Conservation (phyloP, 2,113 vertebrate species). For the Neogale vison region DNA sequence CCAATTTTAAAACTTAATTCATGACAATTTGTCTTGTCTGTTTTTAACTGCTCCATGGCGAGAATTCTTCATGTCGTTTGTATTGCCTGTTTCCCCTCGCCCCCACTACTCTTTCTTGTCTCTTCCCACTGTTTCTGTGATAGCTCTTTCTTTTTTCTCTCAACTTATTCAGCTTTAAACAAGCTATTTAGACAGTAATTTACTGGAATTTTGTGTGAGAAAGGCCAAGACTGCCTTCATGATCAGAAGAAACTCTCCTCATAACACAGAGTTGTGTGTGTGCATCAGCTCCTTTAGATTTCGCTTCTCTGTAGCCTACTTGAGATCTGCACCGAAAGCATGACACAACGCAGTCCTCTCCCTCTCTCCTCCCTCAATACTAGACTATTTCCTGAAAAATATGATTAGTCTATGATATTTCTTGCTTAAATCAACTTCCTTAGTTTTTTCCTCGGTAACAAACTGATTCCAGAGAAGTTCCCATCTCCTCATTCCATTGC, state of each 20-base stretch:
- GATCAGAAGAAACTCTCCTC: neutral
- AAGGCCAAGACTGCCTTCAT: neutral
- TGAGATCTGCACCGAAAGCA: neutral
- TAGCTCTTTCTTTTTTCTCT: neutral
- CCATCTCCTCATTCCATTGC: neutral
- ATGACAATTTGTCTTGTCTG: neutral
- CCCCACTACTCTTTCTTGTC: neutral
- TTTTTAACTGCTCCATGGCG: neutral
- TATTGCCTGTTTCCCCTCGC: neutral
- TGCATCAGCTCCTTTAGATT: neutral
- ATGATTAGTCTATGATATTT: slow-evolving; percentile 49
- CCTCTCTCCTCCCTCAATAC: neutral
- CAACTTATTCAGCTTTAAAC: neutral
- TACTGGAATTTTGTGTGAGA: neutral
- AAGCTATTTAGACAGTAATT: neutral
- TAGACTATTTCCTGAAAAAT: slow-evolving; percentile 64
- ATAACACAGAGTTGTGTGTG: no score
- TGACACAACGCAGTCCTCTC: neutral
- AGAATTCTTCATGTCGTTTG: neutral
- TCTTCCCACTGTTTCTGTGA: neutral
- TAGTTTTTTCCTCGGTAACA: slow-evolving; percentile 35
- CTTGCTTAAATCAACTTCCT: slow-evolving; percentile 58
- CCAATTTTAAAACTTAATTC: neutral
- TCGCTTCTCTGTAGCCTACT: neutral
- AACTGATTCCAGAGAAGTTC: neutral